Conservation (phyloP, 2,888 invertebrate genomes). For the Ephialtes manifestator region DNA sequence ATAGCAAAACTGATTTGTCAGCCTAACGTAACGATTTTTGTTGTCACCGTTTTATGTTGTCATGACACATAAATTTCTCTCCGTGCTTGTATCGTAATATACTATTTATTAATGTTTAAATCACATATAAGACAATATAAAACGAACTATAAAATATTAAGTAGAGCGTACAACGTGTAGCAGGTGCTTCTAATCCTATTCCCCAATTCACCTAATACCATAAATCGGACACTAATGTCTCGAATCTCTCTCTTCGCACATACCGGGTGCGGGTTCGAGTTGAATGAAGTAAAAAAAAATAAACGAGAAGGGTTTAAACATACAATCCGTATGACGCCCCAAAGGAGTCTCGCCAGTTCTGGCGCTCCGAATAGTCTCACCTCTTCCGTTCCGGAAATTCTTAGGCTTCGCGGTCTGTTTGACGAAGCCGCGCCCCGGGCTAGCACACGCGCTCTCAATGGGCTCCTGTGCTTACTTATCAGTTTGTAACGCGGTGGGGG, state of each 20-base stretch:
- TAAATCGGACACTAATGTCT: slow-evolving; percentile 1
- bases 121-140: too few relatives aligned
- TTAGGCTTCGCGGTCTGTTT: slow-evolving; percentile 55
- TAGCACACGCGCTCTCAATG: slow-evolving; percentile 40
- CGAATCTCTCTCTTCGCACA: slow-evolving; percentile 25
- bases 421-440: slow-evolving; percentile 48
- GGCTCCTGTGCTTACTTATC: background rate
- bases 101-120: too few relatives aligned
- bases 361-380: slow-evolving; percentile 34
- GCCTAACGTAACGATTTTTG: too few relatives aligned
- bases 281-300: slow-evolving; percentile 18
- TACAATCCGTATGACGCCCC: background rate
- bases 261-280: slow-evolving; percentile 10
- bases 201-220: background rate
- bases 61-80: too few relatives aligned
- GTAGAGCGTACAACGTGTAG: background rate
- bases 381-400: slow-evolving; percentile 47
- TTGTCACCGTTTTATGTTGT: too few relatives aligned
- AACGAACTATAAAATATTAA: too few relatives aligned
- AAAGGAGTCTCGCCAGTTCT: slow-evolving; percentile 18
- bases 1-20: too few relatives aligned
- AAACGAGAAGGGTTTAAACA: slow-evolving; percentile 20
- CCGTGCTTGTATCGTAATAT: too few relatives aligned
- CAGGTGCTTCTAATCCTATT: background rate
- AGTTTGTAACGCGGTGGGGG: background rate